Percentiles rank a stretch among this genome's conserved stretches.
Conservation (phyloP, 1,140 invertebrate genomes). For the Polyergus mexicanus region DNA sequence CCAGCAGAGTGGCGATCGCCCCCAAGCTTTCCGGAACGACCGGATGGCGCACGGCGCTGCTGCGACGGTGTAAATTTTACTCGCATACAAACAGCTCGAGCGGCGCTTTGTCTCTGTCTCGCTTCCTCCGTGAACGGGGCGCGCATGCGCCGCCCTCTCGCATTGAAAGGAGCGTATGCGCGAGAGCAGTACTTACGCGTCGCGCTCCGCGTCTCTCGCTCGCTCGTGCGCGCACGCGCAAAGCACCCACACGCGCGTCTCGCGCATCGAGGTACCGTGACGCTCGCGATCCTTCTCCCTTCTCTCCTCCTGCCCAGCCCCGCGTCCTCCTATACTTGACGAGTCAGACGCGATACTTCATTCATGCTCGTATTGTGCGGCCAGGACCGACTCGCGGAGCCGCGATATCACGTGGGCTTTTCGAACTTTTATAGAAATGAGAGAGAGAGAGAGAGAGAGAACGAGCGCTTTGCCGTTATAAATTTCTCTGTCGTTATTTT, state of each 20-base stretch:
- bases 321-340: constrained; percentile 55
- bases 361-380: constrained; percentile 88
- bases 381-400: constrained; percentile 72
- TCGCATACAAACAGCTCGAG: constrained; percentile 63
- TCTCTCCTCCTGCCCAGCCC: constrained; percentile 63
- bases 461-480: no score
- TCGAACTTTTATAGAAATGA: not conserved
- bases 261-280: constrained; percentile 70
- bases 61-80: constrained; percentile 64
- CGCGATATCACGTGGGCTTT: constrained; percentile 34
- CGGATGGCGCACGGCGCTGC: constrained; percentile 69
- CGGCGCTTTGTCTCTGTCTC: constrained; percentile 65
- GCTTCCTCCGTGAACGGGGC: constrained; percentile 66
- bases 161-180: constrained; percentile 52
- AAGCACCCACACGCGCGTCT: constrained; percentile 69
- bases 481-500: no score
- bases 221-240: not conserved
- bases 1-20: constrained; percentile 26
- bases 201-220: no score
- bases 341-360: constrained; percentile 87
- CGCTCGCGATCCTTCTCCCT: constrained; percentile 38
- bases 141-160: constrained; percentile 63
- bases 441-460: no score
- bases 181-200: constrained; percentile 22
- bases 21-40: constrained; percentile 60